Evolutionary conservation across 2,888 invertebrate species (phyloP).

Genomic region (Caenorhabditis afra): DNA sequence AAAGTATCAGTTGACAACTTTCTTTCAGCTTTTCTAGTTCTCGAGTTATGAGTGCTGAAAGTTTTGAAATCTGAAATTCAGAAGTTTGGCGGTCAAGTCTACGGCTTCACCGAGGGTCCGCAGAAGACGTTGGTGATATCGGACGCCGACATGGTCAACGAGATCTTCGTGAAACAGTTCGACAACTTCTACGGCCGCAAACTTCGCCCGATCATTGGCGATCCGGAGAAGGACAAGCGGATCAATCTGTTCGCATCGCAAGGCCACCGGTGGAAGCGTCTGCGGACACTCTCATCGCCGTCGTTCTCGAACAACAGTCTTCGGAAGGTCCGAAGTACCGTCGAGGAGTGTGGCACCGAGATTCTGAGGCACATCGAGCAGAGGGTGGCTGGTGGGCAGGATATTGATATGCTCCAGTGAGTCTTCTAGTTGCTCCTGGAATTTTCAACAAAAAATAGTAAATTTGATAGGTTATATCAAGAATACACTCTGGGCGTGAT

Average conservation of each 20-base stretch:
- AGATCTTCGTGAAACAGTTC: slow-evolving; percentile 82
- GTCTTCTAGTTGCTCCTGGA: neutral
- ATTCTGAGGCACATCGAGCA: slow-evolving; percentile 81
- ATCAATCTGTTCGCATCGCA: slow-evolving; percentile 81
- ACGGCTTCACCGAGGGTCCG: slow-evolving; percentile 68
- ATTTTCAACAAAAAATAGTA: neutral
- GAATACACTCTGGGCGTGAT: slow-evolving; percentile 83
- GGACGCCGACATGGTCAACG: slow-evolving; percentile 81
- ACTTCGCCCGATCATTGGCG: slow-evolving; percentile 72
- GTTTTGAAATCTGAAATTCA: slow-evolving; percentile 12
- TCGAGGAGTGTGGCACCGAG: slow-evolving; percentile 81
- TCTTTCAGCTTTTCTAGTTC: neutral
- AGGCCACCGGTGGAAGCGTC: slow-evolving; percentile 83
- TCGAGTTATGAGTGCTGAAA: neutral
- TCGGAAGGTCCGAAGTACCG: slow-evolving; percentile 81
- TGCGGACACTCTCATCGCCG: slow-evolving; percentile 82
- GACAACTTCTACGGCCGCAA: slow-evolving; percentile 81
- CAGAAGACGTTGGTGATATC: slow-evolving; percentile 80
- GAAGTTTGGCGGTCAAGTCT: slow-evolving; percentile 62
- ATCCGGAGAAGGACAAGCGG: slow-evolving; percentile 68
- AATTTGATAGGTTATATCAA: slow-evolving; percentile 81
- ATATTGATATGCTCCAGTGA: slow-evolving; percentile 82
- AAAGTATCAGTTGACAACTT: neutral
- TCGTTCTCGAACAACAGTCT: slow-evolving; percentile 83
- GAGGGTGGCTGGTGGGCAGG: slow-evolving; percentile 69